Conservation (phyloP, 2,888 invertebrate species). For the Congeria kusceri region DNA sequence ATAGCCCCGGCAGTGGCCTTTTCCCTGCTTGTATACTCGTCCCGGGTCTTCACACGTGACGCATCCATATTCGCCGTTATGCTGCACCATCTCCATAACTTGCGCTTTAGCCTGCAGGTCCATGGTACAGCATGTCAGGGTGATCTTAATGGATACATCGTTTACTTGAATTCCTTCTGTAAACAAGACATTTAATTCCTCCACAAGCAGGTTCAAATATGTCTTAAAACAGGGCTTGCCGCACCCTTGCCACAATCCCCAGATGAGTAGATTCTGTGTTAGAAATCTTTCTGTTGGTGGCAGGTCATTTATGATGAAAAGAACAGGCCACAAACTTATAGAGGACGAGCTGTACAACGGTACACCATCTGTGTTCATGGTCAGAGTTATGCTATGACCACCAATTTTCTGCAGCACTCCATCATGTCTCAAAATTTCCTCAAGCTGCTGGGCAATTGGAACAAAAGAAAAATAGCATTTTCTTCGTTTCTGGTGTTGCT, state of each 20-base stretch:
- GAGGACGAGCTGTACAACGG: conserved; percentile 25
- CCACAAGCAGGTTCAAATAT: conserved; percentile 24
- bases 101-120: too few relatives aligned
- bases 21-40: conserved; percentile 12
- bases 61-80: conserved; percentile 50
- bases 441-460: too few relatives aligned
- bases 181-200: conserved; percentile 27
- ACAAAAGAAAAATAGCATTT: too few relatives aligned
- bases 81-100: conserved; percentile 40
- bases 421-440: too few relatives aligned
- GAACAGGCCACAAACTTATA: too few relatives aligned
- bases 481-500: too few relatives aligned
- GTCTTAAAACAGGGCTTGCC: conserved; percentile 56
- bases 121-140: too few relatives aligned
- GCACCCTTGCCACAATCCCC: conserved; percentile 50
- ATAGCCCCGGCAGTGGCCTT: conserved; percentile 32
- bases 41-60: conserved; percentile 38
- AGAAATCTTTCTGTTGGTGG: conserved; percentile 31
- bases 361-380: conserved; percentile 9
- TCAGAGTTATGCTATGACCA: conserved; percentile 6
- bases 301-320: conserved; percentile 36
- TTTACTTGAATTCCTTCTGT: conserved; percentile 17
- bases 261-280: conserved; percentile 40
- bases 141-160: too few relatives aligned
- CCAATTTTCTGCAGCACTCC: too few relatives aligned